Percentiles rank a stretch among this genome's conserved stretches.
These are phyloP conservation scores for Enteromius paludinosus DNA, from an alignment of 2,797 vertebrate species.

Conservation along the genomic window DNA sequence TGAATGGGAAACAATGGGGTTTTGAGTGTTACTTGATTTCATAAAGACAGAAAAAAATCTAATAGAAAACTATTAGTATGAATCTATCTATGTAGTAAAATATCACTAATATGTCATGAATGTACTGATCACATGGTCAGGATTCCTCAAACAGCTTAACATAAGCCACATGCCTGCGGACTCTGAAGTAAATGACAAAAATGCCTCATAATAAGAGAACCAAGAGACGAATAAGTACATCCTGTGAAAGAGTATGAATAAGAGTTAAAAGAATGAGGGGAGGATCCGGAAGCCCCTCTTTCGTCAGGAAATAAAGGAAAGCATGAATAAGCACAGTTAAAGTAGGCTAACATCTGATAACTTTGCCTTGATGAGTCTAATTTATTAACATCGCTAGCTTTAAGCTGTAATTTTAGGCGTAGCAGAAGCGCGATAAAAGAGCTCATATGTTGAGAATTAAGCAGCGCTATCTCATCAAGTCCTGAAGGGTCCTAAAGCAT, in stretches of 20 bases:
- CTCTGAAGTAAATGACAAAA: background rate
- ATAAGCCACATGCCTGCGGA: conserved; percentile 17
- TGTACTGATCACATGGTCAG: background rate
- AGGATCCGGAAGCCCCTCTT: background rate
- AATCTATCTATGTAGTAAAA: background rate
- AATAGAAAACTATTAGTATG: background rate
- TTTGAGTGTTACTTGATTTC: background rate
- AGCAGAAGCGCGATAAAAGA: background rate
- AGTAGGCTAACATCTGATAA: background rate
- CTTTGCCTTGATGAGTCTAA: background rate
- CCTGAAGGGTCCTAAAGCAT: background rate
- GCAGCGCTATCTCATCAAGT: background rate
- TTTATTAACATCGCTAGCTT: background rate
- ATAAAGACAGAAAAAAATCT: background rate
- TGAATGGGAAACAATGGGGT: background rate
- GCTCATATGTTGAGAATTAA: background rate
- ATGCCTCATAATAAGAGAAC: background rate
- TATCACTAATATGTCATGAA: too few relatives aligned
- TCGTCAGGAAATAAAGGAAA: background rate
- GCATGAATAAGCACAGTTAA: background rate
- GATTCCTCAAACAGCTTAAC: background rate
- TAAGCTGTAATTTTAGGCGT: background rate
- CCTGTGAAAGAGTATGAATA: conserved; percentile 19
- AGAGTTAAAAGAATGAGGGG: background rate
- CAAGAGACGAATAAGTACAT: conserved; percentile 4